Base-by-base conservation (phyloP, 2,113 vertebrate species). In the Fulica atra region DNA sequence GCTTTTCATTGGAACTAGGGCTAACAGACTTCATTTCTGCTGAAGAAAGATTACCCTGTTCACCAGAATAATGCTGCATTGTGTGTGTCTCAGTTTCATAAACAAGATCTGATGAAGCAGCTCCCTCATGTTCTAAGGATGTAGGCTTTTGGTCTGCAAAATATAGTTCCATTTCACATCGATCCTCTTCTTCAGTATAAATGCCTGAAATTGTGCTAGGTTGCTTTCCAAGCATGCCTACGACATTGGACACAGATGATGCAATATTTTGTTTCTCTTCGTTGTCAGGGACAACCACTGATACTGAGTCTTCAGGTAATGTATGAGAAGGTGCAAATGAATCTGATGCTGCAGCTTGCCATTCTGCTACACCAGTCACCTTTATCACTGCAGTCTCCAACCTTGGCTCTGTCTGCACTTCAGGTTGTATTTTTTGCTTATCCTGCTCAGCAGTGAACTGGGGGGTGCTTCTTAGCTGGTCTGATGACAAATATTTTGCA, bases 261-360 rank as follows among this genome's bases (percentile, higher is more conserved):
- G 73, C 74, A 59, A 81, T 90, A 92, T 86, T 92, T 84, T 95
- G 64, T 66, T 93, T 94, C 86, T 97, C 77, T 68, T 95, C 78
- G 66, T 96, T 42, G 48, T 42, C 54, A 86, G 48, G 81, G 72
- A 85, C 66, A 63, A 44, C 20, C 91, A 70, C 50, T 20, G 71
- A 29, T 35, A 61, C 46, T 85, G 89, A 36, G 51, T 88, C 83
- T 63, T 95, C 61, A 28, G 74, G 63, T 36, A 48, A 69, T 23
- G 76, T 76, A 24, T 83, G 80, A 44, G 54, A 74, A 86, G 54
- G 33, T 31, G 69, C 74, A 61, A 74, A 79, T 53, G 84, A 71
- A 31, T 90, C 81, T 51, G 68, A 59, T 10, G 65, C 35, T 15
- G 31, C 13, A 29, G 20, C 36, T 74, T 93, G 28, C 18, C 8